Base-by-base conservation (phyloP, 2,797 vertebrate genomes). In the Aplochiton taeniatus region DNA sequence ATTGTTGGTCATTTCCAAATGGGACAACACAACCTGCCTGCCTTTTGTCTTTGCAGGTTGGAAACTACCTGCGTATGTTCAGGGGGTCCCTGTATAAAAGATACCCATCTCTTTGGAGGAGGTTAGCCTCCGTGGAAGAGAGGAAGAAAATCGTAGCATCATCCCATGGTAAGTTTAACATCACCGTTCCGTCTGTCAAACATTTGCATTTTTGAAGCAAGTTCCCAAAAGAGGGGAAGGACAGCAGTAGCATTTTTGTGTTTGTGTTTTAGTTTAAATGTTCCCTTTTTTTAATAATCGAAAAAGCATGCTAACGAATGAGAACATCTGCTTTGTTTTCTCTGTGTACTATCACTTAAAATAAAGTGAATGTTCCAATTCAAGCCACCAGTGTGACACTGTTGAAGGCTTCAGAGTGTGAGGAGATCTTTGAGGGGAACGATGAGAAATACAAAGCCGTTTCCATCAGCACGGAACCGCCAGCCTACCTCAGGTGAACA, bases 391-490 rank as follows among this genome's bases (percentile, higher is more conserved):
- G 98, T 0, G 97, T 99, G 66, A 99, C 97, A 1, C 93, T 99
- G 73, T 87, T 99, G 61, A 99, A 99, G 87, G 97, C 97, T 0
- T 97, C 94, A 1, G 97, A 99, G 79, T 97, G 97, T 61, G 97
- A 99, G 76, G 97, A 99, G 88, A 98, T 99, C 86, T 93, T 99
- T 58, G 96, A 99, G 46, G 97, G 97, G 1, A 98, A 99, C 0
- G 97, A 99, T 81, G 97, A 99, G 87, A 99, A 99, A 75, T 99
- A 99, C 83, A 99, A 99, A 78, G 97, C 97, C 0, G 95, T 99
- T 76, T 98, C 96, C 60, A 99, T 99, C 92, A 98, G 94, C 91
- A 99, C 97, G 0, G 97, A 99, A 76, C 97, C 97, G 53, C 97
- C 97, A 0, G 95, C 96, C 49, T 98, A 95, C 88, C 95, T 99